Percentiles rank a stretch among this genome's conserved stretches.
phyloP scores from a whole-genome alignment of 2,888 invertebrate genomes.

The Matsumyia berberina region DNA sequence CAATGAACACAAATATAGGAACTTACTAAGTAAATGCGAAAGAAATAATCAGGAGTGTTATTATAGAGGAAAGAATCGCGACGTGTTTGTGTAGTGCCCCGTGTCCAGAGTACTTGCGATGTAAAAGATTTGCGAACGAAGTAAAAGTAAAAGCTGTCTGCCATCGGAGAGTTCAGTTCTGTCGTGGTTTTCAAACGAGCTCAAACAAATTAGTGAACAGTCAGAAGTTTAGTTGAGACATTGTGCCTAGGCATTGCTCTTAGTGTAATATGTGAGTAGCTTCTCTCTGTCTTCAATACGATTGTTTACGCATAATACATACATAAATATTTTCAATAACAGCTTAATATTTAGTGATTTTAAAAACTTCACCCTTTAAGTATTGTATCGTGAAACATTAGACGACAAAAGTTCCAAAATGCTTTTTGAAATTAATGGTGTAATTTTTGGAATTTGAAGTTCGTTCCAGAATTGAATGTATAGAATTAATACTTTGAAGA shows the following conservation, averaged over 20 bases:
- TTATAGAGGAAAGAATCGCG: constrained; percentile 25
- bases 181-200: constrained; percentile 31
- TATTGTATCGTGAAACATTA: too few species aligned
- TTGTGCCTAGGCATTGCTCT: constrained; percentile 19
- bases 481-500: too few species aligned
- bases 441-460: too few species aligned
- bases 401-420: too few species aligned
- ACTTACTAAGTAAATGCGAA: constrained; percentile 44
- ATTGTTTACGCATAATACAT: too few species aligned
- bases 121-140: constrained; percentile 13
- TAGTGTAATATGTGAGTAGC: constrained; percentile 45
- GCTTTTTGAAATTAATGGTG: too few species aligned
- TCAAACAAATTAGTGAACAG: constrained; percentile 38
- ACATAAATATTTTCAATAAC: too few species aligned
- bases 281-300: not conserved
- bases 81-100: constrained; percentile 31
- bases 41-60: constrained; percentile 21
- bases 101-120: constrained; percentile 36
- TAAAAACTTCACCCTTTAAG: too few species aligned
- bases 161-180: constrained; percentile 48
- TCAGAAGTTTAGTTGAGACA: constrained; percentile 38
- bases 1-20: constrained; percentile 34
- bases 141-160: constrained; percentile 47
- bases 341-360: too few species aligned
- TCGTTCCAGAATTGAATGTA: too few species aligned